Base-by-base conservation (phyloP, 2,113 vertebrate genomes). In the Mobula hypostoma region DNA sequence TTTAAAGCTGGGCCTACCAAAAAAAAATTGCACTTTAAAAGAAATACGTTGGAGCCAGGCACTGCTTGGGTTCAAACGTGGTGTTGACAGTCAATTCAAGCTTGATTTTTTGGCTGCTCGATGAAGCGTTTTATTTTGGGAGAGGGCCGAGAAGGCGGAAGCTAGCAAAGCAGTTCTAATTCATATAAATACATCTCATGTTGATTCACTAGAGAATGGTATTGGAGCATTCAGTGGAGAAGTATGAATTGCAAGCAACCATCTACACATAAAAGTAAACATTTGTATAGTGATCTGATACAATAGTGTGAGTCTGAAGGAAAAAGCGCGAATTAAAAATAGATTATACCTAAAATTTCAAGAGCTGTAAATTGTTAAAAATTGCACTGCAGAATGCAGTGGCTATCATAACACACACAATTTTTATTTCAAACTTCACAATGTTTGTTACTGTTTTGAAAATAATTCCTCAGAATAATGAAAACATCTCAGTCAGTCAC, bases 101-200 rank as follows among this genome's bases (percentile, higher is more conserved):
- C n/a, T 90, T 90, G n/a, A 68, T 66, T 90, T 17, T 66, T 90
- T 90, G 29, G 85, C 61, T 68, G n/a, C 61, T 66, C 17, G 29
- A 32, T 90, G 61, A 32, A 66, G 61, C 85, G 40, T 32, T 90
- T 90, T 90, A 68, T 90, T 88, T 88, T 66, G 85, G 29, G 61
- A 66, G 29, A 32, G 61, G 63, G 85, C 29, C 6, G 12, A 32
- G 58, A 11, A 88, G 85, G 29, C 15, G 85, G 61, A 90, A 90
- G 58, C 61, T 32, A 19, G 61, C 85, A 68, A 15, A 32, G 61
- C n/a, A 90, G n/a, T 19, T 15, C 61, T 19, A 90, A 68, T 68
- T 90, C 5, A 32, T 63, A 90, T 32, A 32, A 90, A 66, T 66
- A 32, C 29, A 68, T 1, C 85, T 19, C 29, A 15, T 66, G 29